These are phyloP conservation scores for Nemopilema nomurai DNA, from an alignment of 30 jellyfish, hydroid and myxozoan genomes.

Conservation along the genomic window DNA sequence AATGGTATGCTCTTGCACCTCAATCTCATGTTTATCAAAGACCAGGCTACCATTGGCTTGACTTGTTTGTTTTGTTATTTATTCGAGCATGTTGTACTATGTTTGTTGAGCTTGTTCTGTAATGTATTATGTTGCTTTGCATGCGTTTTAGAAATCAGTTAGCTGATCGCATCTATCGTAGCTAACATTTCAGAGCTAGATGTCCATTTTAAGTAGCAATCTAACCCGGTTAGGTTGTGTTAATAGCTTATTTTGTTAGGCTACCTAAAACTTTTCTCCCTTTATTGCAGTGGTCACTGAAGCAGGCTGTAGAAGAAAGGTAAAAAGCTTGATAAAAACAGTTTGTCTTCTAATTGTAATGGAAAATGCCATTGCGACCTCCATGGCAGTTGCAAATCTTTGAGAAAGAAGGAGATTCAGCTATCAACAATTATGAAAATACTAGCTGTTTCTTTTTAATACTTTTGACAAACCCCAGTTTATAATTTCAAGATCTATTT, in stretches of 20 bases:
- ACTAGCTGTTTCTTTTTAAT: background rate
- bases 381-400: background rate
- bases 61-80: no score
- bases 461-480: background rate
- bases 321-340: background rate
- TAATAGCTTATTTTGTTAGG: no score
- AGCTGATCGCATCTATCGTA: no score
- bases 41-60: no score
- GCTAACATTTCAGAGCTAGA: no score
- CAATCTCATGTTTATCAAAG: background rate
- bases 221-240: no score
- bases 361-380: background rate
- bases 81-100: no score
- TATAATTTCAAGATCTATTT: no score
- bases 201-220: no score
- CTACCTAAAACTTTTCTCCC: background rate
- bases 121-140: no score
- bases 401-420: background rate
- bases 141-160: no score
- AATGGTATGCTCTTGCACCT: background rate
- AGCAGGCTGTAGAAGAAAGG: slow-evolving; percentile 33
- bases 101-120: no score
- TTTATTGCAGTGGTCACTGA: slow-evolving; percentile 24
- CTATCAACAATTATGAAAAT: background rate
- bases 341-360: background rate